Conservation (phyloP, 2,113 vertebrate species). For the Lophius piscatorius region DNA sequence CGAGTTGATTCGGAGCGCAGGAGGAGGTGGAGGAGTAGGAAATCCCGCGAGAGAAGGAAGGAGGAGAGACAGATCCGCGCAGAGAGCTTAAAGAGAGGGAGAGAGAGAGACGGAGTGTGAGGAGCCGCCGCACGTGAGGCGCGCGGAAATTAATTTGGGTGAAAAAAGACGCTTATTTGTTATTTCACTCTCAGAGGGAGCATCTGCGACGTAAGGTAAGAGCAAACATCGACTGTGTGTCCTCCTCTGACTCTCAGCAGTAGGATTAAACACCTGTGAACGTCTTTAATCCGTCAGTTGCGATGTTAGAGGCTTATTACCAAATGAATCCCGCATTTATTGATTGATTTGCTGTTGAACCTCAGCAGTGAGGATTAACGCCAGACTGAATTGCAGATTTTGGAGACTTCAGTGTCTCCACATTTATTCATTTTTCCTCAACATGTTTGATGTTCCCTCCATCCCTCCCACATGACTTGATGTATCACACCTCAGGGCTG, state of each 20-base stretch:
- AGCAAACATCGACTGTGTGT: neutral
- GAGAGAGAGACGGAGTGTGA: conserved; percentile 1
- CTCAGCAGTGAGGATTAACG: too few species aligned
- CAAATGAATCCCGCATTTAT: neutral
- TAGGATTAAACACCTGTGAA: conserved; percentile 53
- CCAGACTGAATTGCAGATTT: too few species aligned
- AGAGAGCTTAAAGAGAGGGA: conserved; percentile 15
- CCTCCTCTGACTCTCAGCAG: neutral
- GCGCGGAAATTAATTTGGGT: conserved; percentile 30
- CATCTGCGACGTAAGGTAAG: conserved; percentile 56
- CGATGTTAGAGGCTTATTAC: neutral
- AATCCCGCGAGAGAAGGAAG: conserved; percentile 58
- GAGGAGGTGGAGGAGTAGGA: conserved; percentile 33
- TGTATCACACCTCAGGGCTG: neutral
- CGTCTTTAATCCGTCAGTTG: conserved; percentile 48
- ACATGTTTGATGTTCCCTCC: neutral
- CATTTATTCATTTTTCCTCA: too few species aligned
- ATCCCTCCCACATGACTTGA: conserved; percentile 39
- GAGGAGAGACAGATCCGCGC: conserved; percentile 22
- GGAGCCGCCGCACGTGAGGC: conserved; percentile 34
- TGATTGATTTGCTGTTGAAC: too few species aligned
- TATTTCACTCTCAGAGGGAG: neutral
- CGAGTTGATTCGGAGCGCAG: conserved; percentile 43
- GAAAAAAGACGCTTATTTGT: neutral
- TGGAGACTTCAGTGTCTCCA: too few species aligned